Conservation (phyloP, 2,113 vertebrate genomes). For the Vulpes lagopus region DNA sequence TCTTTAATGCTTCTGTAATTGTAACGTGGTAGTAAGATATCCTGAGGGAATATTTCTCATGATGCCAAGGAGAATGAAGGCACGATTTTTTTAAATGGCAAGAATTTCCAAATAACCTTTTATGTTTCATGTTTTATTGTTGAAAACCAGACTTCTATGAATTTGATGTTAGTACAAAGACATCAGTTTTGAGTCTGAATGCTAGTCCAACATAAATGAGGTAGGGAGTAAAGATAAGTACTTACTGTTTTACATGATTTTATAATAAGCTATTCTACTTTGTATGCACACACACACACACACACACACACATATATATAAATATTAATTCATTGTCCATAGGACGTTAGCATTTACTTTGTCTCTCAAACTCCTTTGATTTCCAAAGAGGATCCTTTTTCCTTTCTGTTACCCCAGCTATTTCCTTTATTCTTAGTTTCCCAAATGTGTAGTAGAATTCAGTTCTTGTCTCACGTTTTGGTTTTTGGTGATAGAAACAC, state of each 20-base stretch:
- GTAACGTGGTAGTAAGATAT: slow-evolving; percentile 17
- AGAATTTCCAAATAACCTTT: neutral
- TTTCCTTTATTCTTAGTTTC: neutral
- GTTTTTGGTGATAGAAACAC: neutral
- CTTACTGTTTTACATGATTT: neutral
- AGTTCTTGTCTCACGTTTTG: neutral
- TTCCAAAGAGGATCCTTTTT: neutral
- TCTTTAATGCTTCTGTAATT: slow-evolving; percentile 15
- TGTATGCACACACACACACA: neutral
- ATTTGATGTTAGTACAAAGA: slow-evolving; percentile 48
- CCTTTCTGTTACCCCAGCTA: neutral
- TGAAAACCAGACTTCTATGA: slow-evolving; percentile 53
- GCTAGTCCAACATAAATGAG: neutral
- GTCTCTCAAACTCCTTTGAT: neutral
- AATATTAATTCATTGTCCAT: neutral
- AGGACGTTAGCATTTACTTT: neutral
- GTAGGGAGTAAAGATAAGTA: neutral
- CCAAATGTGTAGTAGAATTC: slow-evolving; percentile 6
- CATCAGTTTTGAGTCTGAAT: slow-evolving; percentile 4
- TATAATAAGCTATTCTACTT: neutral
- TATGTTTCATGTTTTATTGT: slow-evolving; percentile 33
- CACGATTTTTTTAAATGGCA: neutral
- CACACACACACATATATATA: too few species aligned
- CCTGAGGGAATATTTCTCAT: neutral
- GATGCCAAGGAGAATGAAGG: slow-evolving; percentile 28